phyloP scores from a whole-genome alignment of 2,797 vertebrate species.

The Pseudochromis fuscus region DNA sequence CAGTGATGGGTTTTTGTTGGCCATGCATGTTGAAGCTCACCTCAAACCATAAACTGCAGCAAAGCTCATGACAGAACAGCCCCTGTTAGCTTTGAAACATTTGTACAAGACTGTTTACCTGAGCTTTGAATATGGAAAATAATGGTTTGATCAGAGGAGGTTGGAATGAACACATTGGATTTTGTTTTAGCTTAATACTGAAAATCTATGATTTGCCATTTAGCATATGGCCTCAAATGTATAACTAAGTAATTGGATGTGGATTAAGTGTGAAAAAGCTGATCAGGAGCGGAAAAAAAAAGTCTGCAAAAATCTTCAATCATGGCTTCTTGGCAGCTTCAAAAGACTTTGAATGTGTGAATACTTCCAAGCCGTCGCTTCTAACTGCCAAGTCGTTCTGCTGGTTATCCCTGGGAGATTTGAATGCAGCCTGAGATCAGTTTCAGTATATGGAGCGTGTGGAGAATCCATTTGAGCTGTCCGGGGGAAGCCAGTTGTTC shows the following conservation, averaged over 20 bases:
- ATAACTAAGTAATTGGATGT: slow-evolving; percentile 1
- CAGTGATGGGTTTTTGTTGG: too few species aligned
- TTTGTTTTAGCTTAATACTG: neutral
- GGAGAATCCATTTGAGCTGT: slow-evolving; percentile 60
- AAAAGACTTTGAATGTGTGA: slow-evolving; percentile 36
- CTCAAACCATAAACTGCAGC: neutral
- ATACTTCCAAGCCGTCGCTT: slow-evolving; percentile 42
- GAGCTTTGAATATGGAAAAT: neutral
- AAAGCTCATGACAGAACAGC: slow-evolving; percentile 1
- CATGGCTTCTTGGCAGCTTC: slow-evolving; percentile 42
- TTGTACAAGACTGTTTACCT: neutral
- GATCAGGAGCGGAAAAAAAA: slow-evolving; percentile 21
- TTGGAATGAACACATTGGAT: neutral
- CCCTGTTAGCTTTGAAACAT: neutral
- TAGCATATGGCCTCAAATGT: neutral
- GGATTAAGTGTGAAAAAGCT: slow-evolving; percentile 38
- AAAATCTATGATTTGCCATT: neutral
- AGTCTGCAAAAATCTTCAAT: slow-evolving; percentile 33
- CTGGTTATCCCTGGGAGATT: slow-evolving; percentile 58
- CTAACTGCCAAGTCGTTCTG: slow-evolving; percentile 55
- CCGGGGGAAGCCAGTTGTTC: slow-evolving; percentile 53
- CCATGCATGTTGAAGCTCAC: too few species aligned
- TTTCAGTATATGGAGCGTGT: slow-evolving; percentile 49
- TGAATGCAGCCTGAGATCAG: slow-evolving; percentile 52
- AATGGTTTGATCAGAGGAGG: neutral